Evolutionary conservation across 2,797 vertebrate genomes (phyloP).

Genomic region (Octomys mimax): DNA sequence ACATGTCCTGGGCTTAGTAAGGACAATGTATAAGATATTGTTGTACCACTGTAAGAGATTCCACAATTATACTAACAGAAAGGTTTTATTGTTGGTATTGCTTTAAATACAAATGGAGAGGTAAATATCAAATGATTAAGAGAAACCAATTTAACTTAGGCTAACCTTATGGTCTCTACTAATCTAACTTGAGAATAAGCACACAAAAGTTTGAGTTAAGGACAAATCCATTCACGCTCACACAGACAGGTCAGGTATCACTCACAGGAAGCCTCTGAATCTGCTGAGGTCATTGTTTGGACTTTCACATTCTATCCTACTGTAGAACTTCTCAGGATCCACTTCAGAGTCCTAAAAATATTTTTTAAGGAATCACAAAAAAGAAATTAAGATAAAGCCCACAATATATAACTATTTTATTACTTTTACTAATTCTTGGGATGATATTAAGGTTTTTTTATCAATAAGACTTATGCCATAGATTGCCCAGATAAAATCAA

Average conservation of each 20-base stretch:
- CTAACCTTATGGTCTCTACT: background rate
- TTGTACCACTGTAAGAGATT: background rate
- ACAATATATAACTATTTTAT: background rate
- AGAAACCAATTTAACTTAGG: background rate
- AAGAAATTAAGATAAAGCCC: conserved; percentile 53
- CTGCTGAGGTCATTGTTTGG: conserved; percentile 95
- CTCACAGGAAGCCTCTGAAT: conserved; percentile 97
- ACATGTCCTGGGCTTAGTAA: background rate
- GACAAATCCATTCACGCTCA: background rate
- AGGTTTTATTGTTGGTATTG: background rate
- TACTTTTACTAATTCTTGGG: conserved; percentile 4
- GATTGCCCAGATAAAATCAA: background rate
- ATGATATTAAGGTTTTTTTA: background rate
- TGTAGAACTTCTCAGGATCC: conserved; percentile 93
- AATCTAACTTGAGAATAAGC: background rate
- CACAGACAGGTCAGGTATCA: conserved; percentile 65
- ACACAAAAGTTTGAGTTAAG: background rate
- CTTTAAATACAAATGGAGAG: background rate
- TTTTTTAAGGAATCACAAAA: conserved; percentile 45
- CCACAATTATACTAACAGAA: background rate
- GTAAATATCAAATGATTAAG: conserved; percentile 33
- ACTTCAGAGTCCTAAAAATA: conserved; percentile 91
- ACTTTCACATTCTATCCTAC: conserved; percentile 95
- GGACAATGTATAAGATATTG: background rate
- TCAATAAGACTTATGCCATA: background rate